Evolutionary conservation across 2,888 invertebrate genomes (phyloP).

Genomic region (Cetonia aurata): DNA sequence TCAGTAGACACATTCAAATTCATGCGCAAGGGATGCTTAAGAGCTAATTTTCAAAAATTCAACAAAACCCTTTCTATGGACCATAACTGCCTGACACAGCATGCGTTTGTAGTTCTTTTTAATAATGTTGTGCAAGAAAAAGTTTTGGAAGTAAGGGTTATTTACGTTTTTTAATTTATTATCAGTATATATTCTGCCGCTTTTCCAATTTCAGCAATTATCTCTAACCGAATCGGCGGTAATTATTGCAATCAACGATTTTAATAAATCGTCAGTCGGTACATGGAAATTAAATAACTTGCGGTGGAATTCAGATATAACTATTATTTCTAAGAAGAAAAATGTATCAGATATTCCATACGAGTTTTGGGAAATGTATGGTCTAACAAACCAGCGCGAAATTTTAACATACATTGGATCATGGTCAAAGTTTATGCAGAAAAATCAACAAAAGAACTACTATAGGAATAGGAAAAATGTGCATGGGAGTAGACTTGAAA

Average conservation of each 20-base stretch:
- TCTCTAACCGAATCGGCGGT: background rate
- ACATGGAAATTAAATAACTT: constrained; percentile 3
- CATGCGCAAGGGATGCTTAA: background rate
- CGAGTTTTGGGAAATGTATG: constrained; percentile 13
- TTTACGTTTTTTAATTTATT: background rate
- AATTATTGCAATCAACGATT: constrained; percentile 6
- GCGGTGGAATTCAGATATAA: constrained; percentile 25
- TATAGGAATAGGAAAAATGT: constrained; percentile 2
- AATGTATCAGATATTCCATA: background rate
- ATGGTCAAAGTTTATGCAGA: background rate
- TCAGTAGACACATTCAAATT: background rate
- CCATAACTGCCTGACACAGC: background rate
- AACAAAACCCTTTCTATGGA: background rate
- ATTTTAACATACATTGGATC: constrained; percentile 9
- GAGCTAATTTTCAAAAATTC: constrained; percentile 1
- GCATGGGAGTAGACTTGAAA: constrained; percentile 1
- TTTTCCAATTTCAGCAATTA: background rate
- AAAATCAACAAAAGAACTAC: background rate
- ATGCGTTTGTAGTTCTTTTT: constrained; percentile 8
- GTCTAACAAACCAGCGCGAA: background rate
- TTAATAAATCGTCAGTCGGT: background rate
- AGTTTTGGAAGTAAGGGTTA: background rate
- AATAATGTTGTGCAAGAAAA: background rate
- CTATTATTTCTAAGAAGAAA: background rate
- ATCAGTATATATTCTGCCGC: background rate